Conservation (phyloP, 2,113 vertebrate genomes). For the Tympanuchus pallidicinctus region DNA sequence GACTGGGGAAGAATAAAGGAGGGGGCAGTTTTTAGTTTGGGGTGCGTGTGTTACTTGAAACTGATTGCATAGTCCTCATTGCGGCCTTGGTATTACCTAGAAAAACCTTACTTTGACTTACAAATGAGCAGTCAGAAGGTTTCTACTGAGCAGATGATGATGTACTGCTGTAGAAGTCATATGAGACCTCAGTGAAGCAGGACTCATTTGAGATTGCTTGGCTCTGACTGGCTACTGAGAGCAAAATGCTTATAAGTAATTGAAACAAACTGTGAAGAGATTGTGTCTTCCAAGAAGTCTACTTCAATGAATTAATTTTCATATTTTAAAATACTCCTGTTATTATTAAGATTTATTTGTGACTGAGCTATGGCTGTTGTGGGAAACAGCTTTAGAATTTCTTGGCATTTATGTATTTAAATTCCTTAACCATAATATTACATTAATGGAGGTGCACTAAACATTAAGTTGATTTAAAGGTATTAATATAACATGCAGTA, state of each 20-base stretch:
- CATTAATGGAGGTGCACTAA: background rate
- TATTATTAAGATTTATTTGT: background rate
- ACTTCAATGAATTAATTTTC: constrained; percentile 20
- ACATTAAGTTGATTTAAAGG: constrained; percentile 51
- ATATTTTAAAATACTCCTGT: constrained; percentile 18
- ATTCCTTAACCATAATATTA: constrained; percentile 16
- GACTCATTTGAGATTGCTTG: background rate
- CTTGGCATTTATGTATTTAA: constrained; percentile 12
- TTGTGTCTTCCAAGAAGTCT: background rate
- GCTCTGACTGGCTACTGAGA: background rate
- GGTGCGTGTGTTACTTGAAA: background rate
- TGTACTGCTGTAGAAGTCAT: background rate
- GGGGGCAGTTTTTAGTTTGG: background rate
- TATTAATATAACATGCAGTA: background rate
- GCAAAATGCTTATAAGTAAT: background rate
- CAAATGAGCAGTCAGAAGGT: background rate
- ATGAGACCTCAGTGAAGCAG: background rate
- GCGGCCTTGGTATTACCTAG: accelerated
- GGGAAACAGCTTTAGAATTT: constrained; percentile 26
- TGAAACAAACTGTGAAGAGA: background rate
- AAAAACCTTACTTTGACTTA: background rate
- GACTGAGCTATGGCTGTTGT: background rate
- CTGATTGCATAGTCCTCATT: background rate
- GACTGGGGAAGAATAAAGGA: background rate
- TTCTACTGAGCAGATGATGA: background rate